Evolutionary conservation across 2,888 invertebrate species (phyloP), one percentile per base, ranked within the genome.

Genomic region (Scelioninae gen. 1): DNA sequence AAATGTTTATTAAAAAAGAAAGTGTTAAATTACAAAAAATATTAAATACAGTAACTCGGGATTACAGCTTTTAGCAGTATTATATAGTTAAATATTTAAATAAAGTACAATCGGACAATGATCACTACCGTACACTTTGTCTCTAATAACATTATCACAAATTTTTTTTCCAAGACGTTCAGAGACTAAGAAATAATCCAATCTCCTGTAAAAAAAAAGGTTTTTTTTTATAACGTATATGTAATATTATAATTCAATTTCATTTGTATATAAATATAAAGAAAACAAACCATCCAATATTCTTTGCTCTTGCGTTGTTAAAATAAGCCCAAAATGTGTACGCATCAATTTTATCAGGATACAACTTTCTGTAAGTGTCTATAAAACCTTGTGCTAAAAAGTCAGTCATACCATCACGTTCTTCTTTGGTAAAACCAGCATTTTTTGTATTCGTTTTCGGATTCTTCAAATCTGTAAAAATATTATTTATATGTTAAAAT

Each of bases 251-350:
- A 13, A 85, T 40, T 63, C 69, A 81, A 47, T 83, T 81, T 49
- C 51, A 43, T 34, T 72, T 6, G 58, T 47, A 56, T 40, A 68
- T 2, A 51, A 51, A 11, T 34, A n/a, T n/a, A n/a, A n/a, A n/a
- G n/a, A n/a, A n/a, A n/a, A 80, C 94, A 93, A 92, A 97, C 98
- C 99, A 99, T 92, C 99, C 99, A 84, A 98, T 95, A 93, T 99
- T 98, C 89, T 96, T 98, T 9, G 95, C 93, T 65, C 99, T 94
- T 7, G 97, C 94, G 92, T 97, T 98, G 83, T 93, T 93, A 95
- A 99, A 96, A 91, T 98, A 99, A 0, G 98, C 96, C 99, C 99
- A 99, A 92, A 97, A 99, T 0, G 98, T 97, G 92, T 98, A 99
- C 0, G 96, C 96, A 8, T 94, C 96, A 6, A 94, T 95, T 88